phyloP scores from a whole-genome alignment of 2,113 vertebrate species.

The Oxyura jamaicensis region DNA sequence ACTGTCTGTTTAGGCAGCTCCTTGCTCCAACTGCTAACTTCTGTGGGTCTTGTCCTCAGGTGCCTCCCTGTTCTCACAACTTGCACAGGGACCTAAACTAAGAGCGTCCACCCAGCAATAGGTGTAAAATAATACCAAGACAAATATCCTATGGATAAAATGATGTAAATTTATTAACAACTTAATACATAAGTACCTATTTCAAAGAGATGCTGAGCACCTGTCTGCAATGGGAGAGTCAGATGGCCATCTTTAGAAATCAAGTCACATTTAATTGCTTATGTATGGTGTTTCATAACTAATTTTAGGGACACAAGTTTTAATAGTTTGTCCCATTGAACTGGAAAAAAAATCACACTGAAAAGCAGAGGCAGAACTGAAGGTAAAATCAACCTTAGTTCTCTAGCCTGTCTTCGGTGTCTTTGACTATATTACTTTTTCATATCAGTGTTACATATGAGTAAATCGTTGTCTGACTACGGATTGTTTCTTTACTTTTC shows the following conservation, averaged over 20 bases:
- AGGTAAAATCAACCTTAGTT: background rate
- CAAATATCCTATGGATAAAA: background rate
- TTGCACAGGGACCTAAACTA: background rate
- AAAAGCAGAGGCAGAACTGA: background rate
- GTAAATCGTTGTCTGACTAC: background rate
- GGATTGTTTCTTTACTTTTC: background rate
- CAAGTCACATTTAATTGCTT: background rate
- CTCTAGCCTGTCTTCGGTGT: background rate
- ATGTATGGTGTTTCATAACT: background rate
- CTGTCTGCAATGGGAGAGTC: background rate
- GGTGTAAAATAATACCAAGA: background rate
- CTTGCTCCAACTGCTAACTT: background rate
- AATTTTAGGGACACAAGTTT: background rate
- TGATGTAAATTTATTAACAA: background rate
- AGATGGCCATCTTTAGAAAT: background rate
- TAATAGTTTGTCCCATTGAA: background rate
- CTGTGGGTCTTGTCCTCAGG: background rate
- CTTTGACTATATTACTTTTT: background rate
- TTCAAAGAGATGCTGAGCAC: background rate
- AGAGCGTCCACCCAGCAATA: background rate
- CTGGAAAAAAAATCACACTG: background rate
- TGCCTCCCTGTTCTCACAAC: background rate
- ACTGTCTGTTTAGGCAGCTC: background rate
- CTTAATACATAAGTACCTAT: background rate
- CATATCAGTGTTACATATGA: background rate